Percentiles rank a stretch among this genome's conserved stretches.
phyloP scores from a whole-genome alignment of 2,113 vertebrate genomes.

The Stigmatopora nigra region DNA sequence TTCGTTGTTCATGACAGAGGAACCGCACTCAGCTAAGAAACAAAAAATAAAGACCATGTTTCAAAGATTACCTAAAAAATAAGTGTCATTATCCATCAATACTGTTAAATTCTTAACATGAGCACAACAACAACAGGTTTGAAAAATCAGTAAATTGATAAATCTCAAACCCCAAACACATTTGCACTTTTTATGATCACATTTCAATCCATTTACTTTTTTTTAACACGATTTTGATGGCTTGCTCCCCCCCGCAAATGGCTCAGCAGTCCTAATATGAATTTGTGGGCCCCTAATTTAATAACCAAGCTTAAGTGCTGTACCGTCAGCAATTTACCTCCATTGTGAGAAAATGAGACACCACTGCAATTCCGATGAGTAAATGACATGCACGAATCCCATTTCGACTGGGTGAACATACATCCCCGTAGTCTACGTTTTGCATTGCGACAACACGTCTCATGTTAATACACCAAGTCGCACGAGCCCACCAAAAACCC shows the following conservation, averaged over 20 bases:
- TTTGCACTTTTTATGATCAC: not conserved
- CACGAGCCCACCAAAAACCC: not conserved
- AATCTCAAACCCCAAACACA: not conserved
- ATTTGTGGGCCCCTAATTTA: conserved; percentile 21
- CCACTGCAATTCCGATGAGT: conserved; percentile 25
- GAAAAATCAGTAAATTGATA: not conserved
- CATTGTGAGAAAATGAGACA: conserved; percentile 20
- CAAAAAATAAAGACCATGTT: conserved; percentile 16
- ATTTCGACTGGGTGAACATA: not conserved
- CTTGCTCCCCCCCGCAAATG: not conserved
- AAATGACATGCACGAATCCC: conserved; percentile 40
- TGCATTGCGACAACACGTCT: not conserved
- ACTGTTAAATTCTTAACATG: not conserved
- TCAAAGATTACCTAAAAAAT: not conserved
- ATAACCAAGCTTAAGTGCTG: conserved; percentile 42
- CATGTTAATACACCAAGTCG: not conserved
- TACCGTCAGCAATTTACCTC: conserved; percentile 42
- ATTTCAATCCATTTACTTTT: conserved; percentile 1
- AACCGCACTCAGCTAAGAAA: conserved; percentile 71
- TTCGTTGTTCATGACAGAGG: conserved; percentile 70
- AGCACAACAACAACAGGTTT: not conserved
- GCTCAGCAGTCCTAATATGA: not conserved
- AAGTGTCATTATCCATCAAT: not conserved
- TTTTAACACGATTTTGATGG: not conserved
- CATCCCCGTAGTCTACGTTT: not conserved